Base-by-base conservation (phyloP, 2,888 invertebrate genomes). In the Pyrgus malvae region DNA sequence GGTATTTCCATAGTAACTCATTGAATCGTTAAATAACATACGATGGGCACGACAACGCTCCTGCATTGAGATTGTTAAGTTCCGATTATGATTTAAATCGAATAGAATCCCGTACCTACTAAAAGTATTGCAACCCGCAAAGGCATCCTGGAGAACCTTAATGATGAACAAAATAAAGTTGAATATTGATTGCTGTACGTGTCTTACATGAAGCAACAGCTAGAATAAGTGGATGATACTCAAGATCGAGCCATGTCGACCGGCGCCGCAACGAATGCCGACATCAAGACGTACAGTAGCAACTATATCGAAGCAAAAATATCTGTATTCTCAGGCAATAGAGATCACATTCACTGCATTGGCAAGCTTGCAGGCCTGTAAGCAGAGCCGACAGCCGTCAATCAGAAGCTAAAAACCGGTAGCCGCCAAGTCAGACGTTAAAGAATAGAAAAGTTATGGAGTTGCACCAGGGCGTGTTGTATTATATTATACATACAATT, bases 391-490 rank as follows among this genome's bases (percentile, higher is more conserved):
- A 87, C 89, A 89, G 86, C 83, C 88, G 89, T 90, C 89, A 88
- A 89, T 89, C 89, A 85, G 77, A 76, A 83, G 83, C 79, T 88
- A 85, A 90, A 88, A 89, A 89, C 89, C 89, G 89, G 89, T 90
- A 90, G 89, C 88, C 70, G 80, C 72, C 76, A 77, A 78, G 75
- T 78, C 83, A 80, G 83, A 85, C 80, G 74, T 80, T 80, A 78
- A 80, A 76, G 85, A 83, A 82, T 79, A 87, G 79, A 78, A 81
- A 83, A 82, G 77, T 71, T 69, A 69, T 83, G 71, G 86, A 87
- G 85, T 71, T 67, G 51, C 27, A 53, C 35, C 35, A 9, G 16
- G 8, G 16, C 35, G 19, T 3, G 38, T 27, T 37, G 19, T 27
- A 44, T 51, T 21, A 16, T 33, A 35, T 27, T n/a, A n/a, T 23